Evolutionary conservation across 2,797 vertebrate species (phyloP), one percentile per base, ranked within the genome.

Genomic region (Pseudomugil gertrudae): DNA sequence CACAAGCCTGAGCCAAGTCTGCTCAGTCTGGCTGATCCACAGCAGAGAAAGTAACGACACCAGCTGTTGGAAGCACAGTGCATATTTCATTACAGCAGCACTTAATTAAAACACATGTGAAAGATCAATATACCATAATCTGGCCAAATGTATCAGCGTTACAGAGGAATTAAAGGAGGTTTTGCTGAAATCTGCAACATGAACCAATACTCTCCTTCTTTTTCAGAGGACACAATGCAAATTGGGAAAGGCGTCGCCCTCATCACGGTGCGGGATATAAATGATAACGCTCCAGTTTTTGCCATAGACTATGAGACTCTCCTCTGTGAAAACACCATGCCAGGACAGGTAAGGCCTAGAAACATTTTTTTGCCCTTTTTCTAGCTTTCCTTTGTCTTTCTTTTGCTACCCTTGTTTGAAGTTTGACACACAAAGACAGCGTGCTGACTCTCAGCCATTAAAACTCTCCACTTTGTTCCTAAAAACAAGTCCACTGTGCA

Each of bases 201-300:
- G 0, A 66, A 57, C 29, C 4, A 21, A 8, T 24, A 21, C 52
- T 59, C 45, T 68, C 27, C 47, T 68, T 82, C 23, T 81, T 70
- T 66, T 88, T 15, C 91, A 99, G 97, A 96, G 87, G 96, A 99
- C 70, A 96, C 96, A 1, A 92, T 93, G 35, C 96, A 98, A 77
- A 93, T 97, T 57, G 96, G 97, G 62, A 95, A 94, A 93, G 96
- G 96, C 45, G 86, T 94, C 9, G 92, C 96, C 72, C 87, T 95
- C 74, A 95, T 99, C 80, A 95, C 92, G 0, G 96, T 99, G 55
- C 92, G 93, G 78, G 97, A 99, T 83, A 95, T 98, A 69, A 99
- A 99, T 45, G 97, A 99, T 84, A 99, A 99, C 0, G 95, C 97
- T 7, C 97, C 97, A 0, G 95, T 96, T 63, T 98, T 99, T 63